phyloP scores from a whole-genome alignment of 2,888 invertebrate species.

The Emmelina monodactyla region DNA sequence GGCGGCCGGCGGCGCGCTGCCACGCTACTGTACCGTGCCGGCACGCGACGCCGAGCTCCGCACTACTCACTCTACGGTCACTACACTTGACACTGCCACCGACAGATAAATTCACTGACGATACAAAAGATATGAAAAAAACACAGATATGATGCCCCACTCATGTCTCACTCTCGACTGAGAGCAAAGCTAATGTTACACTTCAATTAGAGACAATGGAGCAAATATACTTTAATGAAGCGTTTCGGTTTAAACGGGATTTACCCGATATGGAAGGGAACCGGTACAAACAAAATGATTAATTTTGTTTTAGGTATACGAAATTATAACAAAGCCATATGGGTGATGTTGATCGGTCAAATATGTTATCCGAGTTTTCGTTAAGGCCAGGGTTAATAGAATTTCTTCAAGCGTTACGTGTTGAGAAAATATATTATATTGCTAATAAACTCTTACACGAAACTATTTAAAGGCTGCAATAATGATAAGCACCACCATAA shows the following conservation, averaged over 20 bases:
- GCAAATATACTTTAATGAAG: conserved; percentile 37
- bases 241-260: conserved; percentile 59
- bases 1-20: conserved; percentile 34
- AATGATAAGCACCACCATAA: background rate
- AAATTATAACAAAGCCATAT: background rate
- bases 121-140: background rate
- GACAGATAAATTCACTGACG: background rate
- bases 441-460: background rate
- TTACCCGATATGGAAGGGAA: conserved; percentile 36
- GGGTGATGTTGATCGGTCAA: background rate
- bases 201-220: conserved; percentile 48
- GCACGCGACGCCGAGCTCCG: conserved; percentile 21
- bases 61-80: background rate
- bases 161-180: conserved; percentile 33
- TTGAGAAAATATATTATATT: conserved; percentile 1
- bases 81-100: background rate
- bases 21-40: conserved; percentile 34
- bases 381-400: conserved; percentile 4
- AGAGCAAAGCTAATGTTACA: conserved; percentile 27
- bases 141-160: conserved; percentile 6
- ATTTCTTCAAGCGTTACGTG: background rate
- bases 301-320: background rate
- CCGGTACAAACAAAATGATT: background rate
- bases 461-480: background rate
- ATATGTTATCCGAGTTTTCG: background rate